Evolutionary conservation across 64 coral and sea anemone genomes (phyloP).

Genomic region (Astreopora myriophthalma): DNA sequence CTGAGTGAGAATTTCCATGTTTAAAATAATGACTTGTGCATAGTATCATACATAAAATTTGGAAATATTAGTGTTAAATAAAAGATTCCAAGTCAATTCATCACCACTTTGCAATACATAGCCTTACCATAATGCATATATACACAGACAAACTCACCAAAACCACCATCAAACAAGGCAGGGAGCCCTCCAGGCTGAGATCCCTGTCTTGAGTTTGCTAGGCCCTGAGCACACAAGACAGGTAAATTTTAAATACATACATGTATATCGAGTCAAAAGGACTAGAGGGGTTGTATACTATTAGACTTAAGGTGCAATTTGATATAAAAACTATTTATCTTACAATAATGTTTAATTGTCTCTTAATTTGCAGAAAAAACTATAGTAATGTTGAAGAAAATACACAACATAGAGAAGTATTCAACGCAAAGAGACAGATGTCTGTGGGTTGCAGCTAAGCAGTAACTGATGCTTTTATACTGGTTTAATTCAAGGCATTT

Average conservation of each 20-base stretch:
- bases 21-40: conserved; percentile 5
- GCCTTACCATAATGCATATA: conserved; percentile 2
- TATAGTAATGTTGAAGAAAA: conserved; percentile 18
- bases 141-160: conserved; percentile 43
- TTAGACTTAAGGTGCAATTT: no score
- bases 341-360: conserved; percentile 52
- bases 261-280: not conserved
- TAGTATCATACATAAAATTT: conserved; percentile 55
- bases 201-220: not conserved
- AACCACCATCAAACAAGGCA: conserved; percentile 54
- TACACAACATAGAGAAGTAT: conserved; percentile 55
- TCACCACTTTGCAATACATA: conserved; percentile 42
- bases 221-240: not conserved
- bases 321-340: conserved; percentile 20
- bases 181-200: conserved; percentile 23
- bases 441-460: conserved; percentile 37
- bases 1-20: conserved; percentile 16
- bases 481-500: conserved; percentile 54
- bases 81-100: conserved; percentile 35
- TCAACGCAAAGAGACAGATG: conserved; percentile 37
- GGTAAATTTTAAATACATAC: not conserved
- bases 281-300: not conserved
- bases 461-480: conserved; percentile 60
- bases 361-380: conserved; percentile 59
- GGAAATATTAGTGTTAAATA: conserved; percentile 30